A percentile compares a stretch with the other conserved stretches of the same genome.
These are phyloP conservation scores for Helicolenus hilgendorfi DNA, from an alignment of 2,797 vertebrate species.

Conservation along the genomic window DNA sequence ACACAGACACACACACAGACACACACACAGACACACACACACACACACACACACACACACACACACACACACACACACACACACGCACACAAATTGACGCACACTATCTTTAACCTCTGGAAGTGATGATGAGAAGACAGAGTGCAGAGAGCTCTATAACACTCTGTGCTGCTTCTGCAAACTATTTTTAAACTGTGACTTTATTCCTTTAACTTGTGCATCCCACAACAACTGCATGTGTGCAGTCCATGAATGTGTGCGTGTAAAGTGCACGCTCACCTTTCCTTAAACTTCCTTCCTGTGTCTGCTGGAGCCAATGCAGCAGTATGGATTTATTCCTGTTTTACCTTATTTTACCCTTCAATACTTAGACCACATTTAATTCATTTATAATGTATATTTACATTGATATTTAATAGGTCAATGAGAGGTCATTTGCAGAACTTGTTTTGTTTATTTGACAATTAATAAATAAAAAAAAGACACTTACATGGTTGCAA, in stretches of 20 bases:
- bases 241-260: not conserved
- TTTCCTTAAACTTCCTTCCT: slow-evolving; percentile 2
- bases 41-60: slow-evolving; percentile 32
- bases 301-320: not conserved
- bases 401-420: slow-evolving; percentile 33
- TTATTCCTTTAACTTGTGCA: slow-evolving; percentile 48
- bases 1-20: not conserved
- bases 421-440: not conserved
- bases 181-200: slow-evolving; percentile 69
- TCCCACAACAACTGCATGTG: not conserved
- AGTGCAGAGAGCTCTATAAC: slow-evolving; percentile 59
- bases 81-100: slow-evolving; percentile 34
- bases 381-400: slow-evolving; percentile 31
- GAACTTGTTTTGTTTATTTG: not conserved
- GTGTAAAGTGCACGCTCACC: not conserved
- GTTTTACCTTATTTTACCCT: slow-evolving; percentile 17
- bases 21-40: slow-evolving; percentile 16
- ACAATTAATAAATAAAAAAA: not conserved
- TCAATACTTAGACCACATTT: not conserved
- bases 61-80: not conserved
- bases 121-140: slow-evolving; percentile 76
- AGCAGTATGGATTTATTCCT: not conserved
- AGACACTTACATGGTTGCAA: not conserved
- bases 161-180: slow-evolving; percentile 56
- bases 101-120: slow-evolving; percentile 81